Evolutionary conservation across 1,140 invertebrate genomes (phyloP).

Genomic region (Atta texana): DNA sequence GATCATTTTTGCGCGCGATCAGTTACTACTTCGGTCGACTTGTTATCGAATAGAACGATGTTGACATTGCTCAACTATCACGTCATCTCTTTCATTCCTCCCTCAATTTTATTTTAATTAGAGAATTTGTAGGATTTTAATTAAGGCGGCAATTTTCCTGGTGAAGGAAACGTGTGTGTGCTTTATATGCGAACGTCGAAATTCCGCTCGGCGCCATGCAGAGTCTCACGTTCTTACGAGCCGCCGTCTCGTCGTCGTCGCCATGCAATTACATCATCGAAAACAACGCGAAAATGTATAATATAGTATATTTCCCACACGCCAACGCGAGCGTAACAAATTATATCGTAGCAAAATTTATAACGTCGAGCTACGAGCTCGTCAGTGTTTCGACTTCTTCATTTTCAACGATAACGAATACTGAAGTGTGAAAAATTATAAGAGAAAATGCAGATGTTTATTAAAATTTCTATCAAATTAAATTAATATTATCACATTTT

Average conservation of each 20-base stretch:
- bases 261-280: conserved; percentile 44
- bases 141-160: background rate
- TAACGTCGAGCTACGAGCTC: background rate
- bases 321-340: conserved; percentile 22
- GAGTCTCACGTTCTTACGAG: conserved; percentile 23
- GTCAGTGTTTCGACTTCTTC: background rate
- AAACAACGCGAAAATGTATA: conserved; percentile 43
- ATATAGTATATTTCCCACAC: conserved; percentile 10
- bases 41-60: background rate
- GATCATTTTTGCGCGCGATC: conserved; percentile 8
- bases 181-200: conserved; percentile 13
- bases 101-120: conserved; percentile 38
- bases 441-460: background rate
- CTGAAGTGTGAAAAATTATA: background rate
- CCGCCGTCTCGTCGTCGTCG: conserved; percentile 1
- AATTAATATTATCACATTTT: background rate
- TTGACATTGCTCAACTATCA: background rate
- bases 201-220: conserved; percentile 37
- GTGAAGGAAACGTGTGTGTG: background rate
- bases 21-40: background rate
- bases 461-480: background rate
- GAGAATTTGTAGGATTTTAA: conserved; percentile 30
- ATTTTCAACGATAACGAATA: background rate
- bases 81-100: background rate
- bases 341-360: conserved; percentile 36